Evolutionary conservation across 2,797 vertebrate genomes (phyloP), one percentile per base, ranked within the genome.

Genomic region (Fistularia commersonii): DNA sequence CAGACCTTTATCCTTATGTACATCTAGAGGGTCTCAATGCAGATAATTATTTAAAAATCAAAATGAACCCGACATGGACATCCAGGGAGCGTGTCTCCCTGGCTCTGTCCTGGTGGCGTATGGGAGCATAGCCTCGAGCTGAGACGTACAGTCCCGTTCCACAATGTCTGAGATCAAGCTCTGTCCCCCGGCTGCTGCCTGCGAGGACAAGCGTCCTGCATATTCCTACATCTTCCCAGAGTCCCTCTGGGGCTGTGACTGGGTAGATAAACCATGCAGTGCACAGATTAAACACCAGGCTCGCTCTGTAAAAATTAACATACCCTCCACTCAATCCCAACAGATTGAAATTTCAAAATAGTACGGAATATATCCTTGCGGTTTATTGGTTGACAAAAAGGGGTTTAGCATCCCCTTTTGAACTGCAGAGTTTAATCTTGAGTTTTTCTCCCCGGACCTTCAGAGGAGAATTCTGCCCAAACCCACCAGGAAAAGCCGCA

Each of bases 401-500:
- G 2, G 23, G 23, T 23, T 23, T 23, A 23, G 4, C 23, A 23
- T 23, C 23, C 23, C 23, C 23, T 2, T 23, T 23, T 23, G 23
- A 23, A 23, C 23, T 4, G 23, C 23, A 36, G 9, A 1, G 35
- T 36, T 10, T 48, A 0, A 4, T 44, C 2, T 58, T 51, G 5
- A 32, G 23, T 23, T 23, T 23, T 23, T 23, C 23, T 23, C 23
- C 23, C 23, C 23, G 2, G 4, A 23, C 23, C 77, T 83, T 34
- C 77, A 99, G 97, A 97, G 96, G 81, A 93, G 96, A 87, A 99
- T 98, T 89, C 89, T 98, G 78, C 96, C 97, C 50, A 98, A 98
- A 73, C 97, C 97, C 77, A 99, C 96, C 72, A 92, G 97, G 81
- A 98, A 98, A 95, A 98, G 96, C 79, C 95, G 95, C 60, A 95